Evolutionary conservation across 2,888 invertebrate species (phyloP).

Genomic region (Pollenia amentaria): DNA sequence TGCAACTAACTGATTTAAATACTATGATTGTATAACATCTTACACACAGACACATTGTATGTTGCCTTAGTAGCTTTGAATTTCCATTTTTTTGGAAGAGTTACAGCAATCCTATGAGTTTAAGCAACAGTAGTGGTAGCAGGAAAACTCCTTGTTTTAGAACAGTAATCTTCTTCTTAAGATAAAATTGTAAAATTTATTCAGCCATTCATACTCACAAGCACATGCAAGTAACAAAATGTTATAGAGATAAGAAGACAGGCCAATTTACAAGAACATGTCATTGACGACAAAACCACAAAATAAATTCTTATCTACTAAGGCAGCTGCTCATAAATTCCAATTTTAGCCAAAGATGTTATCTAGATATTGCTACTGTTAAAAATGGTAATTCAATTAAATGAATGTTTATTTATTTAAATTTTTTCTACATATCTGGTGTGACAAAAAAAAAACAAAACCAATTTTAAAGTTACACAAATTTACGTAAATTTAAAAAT

Average conservation of each 20-base stretch:
- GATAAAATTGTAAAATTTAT: conserved; percentile 54
- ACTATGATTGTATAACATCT: background rate
- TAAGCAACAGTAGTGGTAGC: conserved; percentile 5
- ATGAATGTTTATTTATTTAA: background rate
- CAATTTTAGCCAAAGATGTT: conserved; percentile 7
- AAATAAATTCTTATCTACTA: conserved; percentile 35
- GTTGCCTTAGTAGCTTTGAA: background rate
- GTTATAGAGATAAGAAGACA: conserved; percentile 67
- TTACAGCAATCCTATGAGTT: background rate
- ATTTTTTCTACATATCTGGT: conserved; percentile 13
- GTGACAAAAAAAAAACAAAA: background rate
- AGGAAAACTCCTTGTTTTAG: conserved; percentile 24
- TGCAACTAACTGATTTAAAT: conserved; percentile 45
- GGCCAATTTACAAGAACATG: conserved; percentile 71
- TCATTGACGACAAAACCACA: conserved; percentile 66
- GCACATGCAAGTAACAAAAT: conserved; percentile 32
- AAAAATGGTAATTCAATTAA: conserved; percentile 54
- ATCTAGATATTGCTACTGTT: conserved; percentile 21
- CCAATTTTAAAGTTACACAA: background rate
- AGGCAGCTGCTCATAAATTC: background rate
- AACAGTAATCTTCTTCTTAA: conserved; percentile 34
- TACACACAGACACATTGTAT: background rate
- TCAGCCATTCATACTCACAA: background rate
- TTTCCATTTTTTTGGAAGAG: background rate
- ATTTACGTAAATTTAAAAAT: conserved; percentile 12